Percentiles rank a stretch among this genome's conserved stretches.
Conservation (phyloP, 2,797 vertebrate species). For the Taenioides sp. region DNA sequence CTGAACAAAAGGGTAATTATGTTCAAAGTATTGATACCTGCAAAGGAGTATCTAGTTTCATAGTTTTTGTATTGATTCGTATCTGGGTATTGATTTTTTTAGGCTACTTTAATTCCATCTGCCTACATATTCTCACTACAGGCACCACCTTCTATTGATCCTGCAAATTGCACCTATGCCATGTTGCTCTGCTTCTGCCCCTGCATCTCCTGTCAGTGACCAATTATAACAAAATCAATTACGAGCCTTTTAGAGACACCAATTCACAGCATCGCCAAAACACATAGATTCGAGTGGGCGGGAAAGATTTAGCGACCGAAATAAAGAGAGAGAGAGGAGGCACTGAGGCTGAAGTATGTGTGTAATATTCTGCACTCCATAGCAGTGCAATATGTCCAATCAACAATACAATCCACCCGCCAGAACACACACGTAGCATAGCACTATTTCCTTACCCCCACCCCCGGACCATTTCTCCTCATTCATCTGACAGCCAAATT, state of each 20-base stretch:
- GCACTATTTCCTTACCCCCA: conserved; percentile 23
- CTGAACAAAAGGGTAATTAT: too few relatives aligned
- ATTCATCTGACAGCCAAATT: conserved; percentile 81
- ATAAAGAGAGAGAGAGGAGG: conserved; percentile 35
- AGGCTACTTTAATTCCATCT: conserved; percentile 1
- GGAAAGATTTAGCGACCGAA: conserved; percentile 35
- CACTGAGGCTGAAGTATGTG: conserved; percentile 72
- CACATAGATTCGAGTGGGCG: neutral
- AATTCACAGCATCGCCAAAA: conserved; percentile 51
- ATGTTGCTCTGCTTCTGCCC: conserved; percentile 80
- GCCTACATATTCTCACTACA: conserved; percentile 33
- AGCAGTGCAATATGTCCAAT: conserved; percentile 61
- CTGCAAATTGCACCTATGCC: conserved; percentile 76
- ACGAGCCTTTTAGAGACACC: conserved; percentile 75
- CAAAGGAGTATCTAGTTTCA: neutral
- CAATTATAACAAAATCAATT: conserved; percentile 84
- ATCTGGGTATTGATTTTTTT: neutral
- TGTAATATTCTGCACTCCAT: conserved; percentile 73
- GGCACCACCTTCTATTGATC: conserved; percentile 73
- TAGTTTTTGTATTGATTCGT: neutral
- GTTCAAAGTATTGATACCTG: neutral
- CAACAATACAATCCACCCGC: conserved; percentile 55
- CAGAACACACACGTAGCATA: conserved; percentile 24
- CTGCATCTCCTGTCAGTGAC: conserved; percentile 78
- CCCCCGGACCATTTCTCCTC: conserved; percentile 55